phyloP scores from a whole-genome alignment of 2,797 vertebrate genomes.

The Lutjanus argentimaculatus region DNA sequence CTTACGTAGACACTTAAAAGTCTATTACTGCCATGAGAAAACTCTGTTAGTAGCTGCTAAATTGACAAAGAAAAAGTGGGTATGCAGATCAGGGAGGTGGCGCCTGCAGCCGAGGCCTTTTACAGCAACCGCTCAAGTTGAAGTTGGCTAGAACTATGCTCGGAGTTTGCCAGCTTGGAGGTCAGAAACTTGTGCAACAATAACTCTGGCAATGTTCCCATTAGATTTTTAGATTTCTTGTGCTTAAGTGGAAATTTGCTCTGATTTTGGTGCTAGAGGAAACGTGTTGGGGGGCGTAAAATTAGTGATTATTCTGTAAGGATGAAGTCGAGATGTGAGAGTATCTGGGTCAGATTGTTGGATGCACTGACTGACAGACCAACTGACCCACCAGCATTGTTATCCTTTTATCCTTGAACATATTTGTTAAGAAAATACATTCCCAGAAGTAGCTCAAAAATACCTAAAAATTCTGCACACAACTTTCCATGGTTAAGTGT shows the following conservation, averaged over 20 bases:
- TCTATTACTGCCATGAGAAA: background rate
- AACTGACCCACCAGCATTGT: background rate
- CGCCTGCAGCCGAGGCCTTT: background rate
- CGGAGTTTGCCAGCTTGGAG: background rate
- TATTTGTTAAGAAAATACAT: background rate
- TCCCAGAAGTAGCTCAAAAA: background rate
- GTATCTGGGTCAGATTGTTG: background rate
- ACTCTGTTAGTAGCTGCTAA: background rate
- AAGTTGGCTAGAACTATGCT: background rate
- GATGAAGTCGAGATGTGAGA: slow-evolving; percentile 1
- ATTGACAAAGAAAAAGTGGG: background rate
- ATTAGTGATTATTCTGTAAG: background rate
- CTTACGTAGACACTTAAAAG: background rate
- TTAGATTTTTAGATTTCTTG: background rate
- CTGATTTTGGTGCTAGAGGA: background rate
- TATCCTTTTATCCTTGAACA: background rate
- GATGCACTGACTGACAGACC: background rate
- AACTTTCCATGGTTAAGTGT: background rate
- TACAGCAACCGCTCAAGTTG: background rate
- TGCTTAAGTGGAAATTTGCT: background rate
- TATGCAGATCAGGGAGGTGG: background rate
- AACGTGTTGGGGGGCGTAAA: background rate
- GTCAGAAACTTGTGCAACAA: slow-evolving; percentile 19
- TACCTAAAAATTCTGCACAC: background rate
- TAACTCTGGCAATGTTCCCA: slow-evolving; percentile 1